phyloP scores from a whole-genome alignment of 2,113 vertebrate species.

The Nasalis larvatus region DNA sequence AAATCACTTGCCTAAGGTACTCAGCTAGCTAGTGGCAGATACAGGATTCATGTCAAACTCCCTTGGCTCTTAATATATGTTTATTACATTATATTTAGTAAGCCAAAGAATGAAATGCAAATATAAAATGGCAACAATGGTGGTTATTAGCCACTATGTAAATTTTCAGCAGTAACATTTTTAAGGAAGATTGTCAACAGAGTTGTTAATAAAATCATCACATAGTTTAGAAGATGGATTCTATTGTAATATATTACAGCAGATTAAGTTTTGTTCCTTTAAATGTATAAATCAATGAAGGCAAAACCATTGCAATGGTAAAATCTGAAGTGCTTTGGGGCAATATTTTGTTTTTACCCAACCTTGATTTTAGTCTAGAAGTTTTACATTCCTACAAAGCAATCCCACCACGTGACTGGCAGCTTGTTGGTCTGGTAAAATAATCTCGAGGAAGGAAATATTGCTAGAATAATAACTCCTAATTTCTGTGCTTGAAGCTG shows the following conservation, averaged over 20 bases:
- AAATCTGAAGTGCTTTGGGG: neutral
- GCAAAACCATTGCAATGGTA: neutral
- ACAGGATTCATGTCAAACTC: neutral
- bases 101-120: neutral
- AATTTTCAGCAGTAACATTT: neutral
- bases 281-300: neutral
- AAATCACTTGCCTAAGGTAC: neutral
- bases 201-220: neutral
- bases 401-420: neutral
- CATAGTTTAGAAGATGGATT: neutral
- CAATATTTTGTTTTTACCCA: neutral
- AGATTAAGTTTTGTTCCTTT: neutral
- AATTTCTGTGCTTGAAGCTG: slow-evolving; percentile 43
- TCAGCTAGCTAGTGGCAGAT: neutral
- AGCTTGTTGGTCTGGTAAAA: neutral
- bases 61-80: neutral
- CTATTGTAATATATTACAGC: neutral
- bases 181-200: neutral
- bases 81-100: slow-evolving; percentile 9
- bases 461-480: slow-evolving; percentile 2
- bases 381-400: neutral
- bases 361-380: neutral
- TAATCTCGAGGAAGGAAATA: neutral
- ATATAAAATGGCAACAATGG: neutral
- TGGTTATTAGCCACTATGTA: neutral